Percentiles rank a stretch among this genome's conserved stretches.
Conservation (phyloP, 1,140 invertebrate species). For the Grapholita molesta region DNA sequence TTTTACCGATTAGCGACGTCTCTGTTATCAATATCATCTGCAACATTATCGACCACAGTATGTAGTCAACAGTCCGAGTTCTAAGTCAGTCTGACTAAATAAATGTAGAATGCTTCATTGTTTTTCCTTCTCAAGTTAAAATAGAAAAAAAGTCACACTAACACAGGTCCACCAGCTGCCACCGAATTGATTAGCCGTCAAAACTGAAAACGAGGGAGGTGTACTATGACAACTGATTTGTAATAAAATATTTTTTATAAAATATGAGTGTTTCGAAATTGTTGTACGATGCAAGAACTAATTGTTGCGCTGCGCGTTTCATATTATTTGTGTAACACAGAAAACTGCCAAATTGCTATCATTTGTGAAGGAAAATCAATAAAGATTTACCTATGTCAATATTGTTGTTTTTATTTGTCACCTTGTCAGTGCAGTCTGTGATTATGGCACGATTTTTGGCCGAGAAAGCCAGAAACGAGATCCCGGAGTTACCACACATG, state of each 20-base stretch:
- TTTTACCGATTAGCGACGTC: neutral
- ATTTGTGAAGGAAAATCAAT: conserved; percentile 69
- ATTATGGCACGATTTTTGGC: no score
- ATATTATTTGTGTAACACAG: neutral
- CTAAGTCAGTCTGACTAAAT: conserved; percentile 21
- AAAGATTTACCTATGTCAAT: conserved; percentile 40
- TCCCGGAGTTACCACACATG: no score
- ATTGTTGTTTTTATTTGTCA: conserved; percentile 7
- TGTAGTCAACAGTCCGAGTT: conserved; percentile 12
- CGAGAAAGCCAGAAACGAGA: no score
- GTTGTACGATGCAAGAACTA: neutral
- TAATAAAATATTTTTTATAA: neutral
- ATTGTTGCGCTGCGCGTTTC: neutral
- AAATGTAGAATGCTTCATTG: conserved; percentile 29
- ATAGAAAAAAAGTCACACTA: neutral
- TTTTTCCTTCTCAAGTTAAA: conserved; percentile 37
- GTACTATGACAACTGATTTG: neutral
- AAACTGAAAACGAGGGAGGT: neutral
- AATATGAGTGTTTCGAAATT: neutral
- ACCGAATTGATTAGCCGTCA: neutral
- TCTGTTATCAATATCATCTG: conserved; percentile 3
- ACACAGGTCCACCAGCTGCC: neutral
- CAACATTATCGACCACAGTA: neutral
- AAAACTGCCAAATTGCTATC: conserved; percentile 22
- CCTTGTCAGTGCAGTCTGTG: no score